Conservation (phyloP, 2,113 vertebrate species). For the Trinectes maculatus region DNA sequence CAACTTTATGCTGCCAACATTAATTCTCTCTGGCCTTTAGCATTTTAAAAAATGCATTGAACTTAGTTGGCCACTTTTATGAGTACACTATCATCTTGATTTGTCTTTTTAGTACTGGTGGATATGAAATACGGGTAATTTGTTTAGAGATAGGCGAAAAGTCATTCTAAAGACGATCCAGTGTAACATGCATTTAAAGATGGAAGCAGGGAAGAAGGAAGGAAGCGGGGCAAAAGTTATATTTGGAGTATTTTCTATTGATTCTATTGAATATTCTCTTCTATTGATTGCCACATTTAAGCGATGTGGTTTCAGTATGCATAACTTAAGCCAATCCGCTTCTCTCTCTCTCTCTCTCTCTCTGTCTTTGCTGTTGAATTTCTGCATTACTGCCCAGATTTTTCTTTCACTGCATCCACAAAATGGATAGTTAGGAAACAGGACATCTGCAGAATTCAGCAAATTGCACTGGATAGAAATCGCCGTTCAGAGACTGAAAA, state of each 20-base stretch:
- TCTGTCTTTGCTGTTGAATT: neutral
- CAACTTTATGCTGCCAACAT: slow-evolving; percentile 27
- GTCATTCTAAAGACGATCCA: slow-evolving; percentile 28
- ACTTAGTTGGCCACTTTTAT: slow-evolving; percentile 45
- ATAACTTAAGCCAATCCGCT: neutral
- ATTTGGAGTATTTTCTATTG: neutral
- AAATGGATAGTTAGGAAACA: too few relatives aligned
- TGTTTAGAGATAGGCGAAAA: slow-evolving; percentile 17
- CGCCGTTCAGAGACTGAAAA: too few relatives aligned
- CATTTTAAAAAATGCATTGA: slow-evolving; percentile 40
- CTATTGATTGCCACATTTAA: neutral
- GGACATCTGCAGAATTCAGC: too few relatives aligned
- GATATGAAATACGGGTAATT: slow-evolving; percentile 30
- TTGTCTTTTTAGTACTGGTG: too few relatives aligned
- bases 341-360: neutral
- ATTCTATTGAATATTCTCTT: too few relatives aligned
- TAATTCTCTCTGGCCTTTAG: slow-evolving; percentile 44
- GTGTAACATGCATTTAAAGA: slow-evolving; percentile 7
- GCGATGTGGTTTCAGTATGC: too few relatives aligned
- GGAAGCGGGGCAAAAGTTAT: neutral
- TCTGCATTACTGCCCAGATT: too few relatives aligned
- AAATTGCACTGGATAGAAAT: too few relatives aligned
- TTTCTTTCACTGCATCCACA: too few relatives aligned
- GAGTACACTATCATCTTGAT: slow-evolving; percentile 28
- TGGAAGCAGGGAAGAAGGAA: too few relatives aligned